A percentile compares a stretch with the other conserved stretches of the same genome.
These are phyloP conservation scores for Lasioglossum calceatum DNA, from an alignment of 2,888 invertebrate species.

Conservation along the genomic window DNA sequence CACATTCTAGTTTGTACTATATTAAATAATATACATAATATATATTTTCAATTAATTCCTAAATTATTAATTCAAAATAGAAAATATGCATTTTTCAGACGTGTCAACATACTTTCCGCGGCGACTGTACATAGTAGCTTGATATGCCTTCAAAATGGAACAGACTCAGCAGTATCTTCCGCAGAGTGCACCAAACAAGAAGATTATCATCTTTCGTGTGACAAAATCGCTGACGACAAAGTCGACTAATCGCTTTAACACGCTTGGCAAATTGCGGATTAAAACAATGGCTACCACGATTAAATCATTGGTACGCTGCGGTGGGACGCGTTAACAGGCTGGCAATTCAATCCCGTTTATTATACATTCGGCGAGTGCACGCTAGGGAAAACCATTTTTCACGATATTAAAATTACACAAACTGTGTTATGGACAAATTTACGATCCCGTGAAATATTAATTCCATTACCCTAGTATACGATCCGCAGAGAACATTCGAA, in stretches of 20 bases:
- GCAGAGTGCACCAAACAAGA: neutral
- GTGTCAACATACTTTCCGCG: too few species aligned
- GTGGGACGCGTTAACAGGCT: conserved; percentile 1
- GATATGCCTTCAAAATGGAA: neutral
- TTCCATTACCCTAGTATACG: conserved; percentile 37
- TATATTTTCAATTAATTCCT: too few species aligned
- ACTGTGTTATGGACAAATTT: conserved; percentile 34
- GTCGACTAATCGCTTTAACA: conserved; percentile 37
- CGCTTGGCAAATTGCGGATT: conserved; percentile 22
- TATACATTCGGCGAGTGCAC: conserved; percentile 16
- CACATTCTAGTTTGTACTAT: too few species aligned
- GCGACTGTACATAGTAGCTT: neutral
- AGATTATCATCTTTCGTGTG: neutral
- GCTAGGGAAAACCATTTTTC: conserved; percentile 44
- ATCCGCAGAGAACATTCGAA: neutral
- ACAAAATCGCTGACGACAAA: neutral
- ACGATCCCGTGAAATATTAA: conserved; percentile 44
- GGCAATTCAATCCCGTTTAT: conserved; percentile 35
- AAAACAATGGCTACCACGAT: conserved; percentile 41
- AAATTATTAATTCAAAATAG: too few species aligned
- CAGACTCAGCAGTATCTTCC: neutral
- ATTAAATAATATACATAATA: too few species aligned
- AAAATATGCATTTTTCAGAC: too few species aligned
- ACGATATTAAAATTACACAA: conserved; percentile 47
- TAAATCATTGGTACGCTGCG: conserved; percentile 41